Evolutionary conservation across 2,797 vertebrate species (phyloP).

Genomic region (Parauchenoglanis ngamensis): DNA sequence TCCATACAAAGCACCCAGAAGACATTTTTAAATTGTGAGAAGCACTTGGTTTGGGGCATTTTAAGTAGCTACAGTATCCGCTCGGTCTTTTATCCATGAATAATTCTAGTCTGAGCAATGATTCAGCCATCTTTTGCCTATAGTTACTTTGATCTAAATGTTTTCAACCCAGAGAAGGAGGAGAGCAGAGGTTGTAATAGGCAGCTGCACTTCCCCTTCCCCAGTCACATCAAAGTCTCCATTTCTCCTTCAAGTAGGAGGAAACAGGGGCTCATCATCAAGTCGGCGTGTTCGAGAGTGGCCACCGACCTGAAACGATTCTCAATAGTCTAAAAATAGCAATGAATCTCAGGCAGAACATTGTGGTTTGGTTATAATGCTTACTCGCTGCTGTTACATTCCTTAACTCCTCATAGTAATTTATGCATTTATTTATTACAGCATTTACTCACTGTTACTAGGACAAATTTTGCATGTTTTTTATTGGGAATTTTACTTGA

Average conservation of each 20-base stretch:
- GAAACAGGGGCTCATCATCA: constrained; percentile 15
- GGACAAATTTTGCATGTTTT: not conserved
- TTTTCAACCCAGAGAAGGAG: constrained; percentile 49
- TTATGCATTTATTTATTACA: not conserved
- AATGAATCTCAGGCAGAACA: not conserved
- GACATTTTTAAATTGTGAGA: constrained; percentile 10
- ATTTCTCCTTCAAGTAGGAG: constrained; percentile 20
- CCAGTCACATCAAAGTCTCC: constrained; percentile 25
- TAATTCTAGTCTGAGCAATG: constrained; percentile 46
- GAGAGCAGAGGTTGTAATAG: constrained; percentile 27
- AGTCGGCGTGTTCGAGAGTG: constrained; percentile 7
- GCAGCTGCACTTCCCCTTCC: constrained; percentile 15
- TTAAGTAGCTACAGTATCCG: constrained; percentile 19
- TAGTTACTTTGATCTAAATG: constrained; percentile 52
- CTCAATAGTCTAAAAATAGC: constrained; percentile 18
- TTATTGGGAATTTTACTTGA: not conserved
- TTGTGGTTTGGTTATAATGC: not conserved
- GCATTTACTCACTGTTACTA: not conserved
- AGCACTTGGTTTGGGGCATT: constrained; percentile 13
- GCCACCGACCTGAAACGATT: constrained; percentile 6
- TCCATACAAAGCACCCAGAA: not conserved
- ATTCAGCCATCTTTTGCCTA: constrained; percentile 37
- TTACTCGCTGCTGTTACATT: not conserved
- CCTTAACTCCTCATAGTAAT: not conserved
- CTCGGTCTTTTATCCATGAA: constrained; percentile 45